Base-by-base conservation (phyloP, 2,113 vertebrate genomes). In the Tachuris rubrigastra region DNA sequence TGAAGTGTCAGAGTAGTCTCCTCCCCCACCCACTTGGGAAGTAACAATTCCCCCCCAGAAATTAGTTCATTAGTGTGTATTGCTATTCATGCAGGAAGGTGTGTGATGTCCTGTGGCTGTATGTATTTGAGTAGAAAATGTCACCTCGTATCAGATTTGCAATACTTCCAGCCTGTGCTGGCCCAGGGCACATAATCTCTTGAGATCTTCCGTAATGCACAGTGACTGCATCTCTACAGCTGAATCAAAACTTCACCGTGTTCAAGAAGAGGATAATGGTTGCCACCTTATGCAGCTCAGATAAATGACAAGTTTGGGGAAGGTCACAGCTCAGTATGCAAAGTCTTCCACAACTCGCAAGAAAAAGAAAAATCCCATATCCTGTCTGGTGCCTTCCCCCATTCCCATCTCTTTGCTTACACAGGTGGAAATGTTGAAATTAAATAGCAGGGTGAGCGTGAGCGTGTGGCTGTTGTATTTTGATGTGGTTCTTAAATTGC, bases 71-170 rank as follows among this genome's bases (percentile, higher is more conserved):
- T 91, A 85, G 39, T 83, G 68, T 89, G 76, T 91, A 60, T 87
- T 89, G 85, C 72, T 94, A 4, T 92, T 95, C 90, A 73, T 93
- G 86, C 89, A 72, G 83, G 82, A 78, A 83, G 92, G 91, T 95
- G 77, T 93, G 90, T 62, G 85, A 33, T 86, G 88, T 83, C 76
- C 87, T 22, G 46, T 37, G 71, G 86, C 92, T 93, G 90, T 95
- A 79, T 82, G 85, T 89, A 56, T 94, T 89, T 96, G 90, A 94
- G 86, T 77, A 94, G 89, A 31, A 95, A 44, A 85, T 96, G 87
- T 96, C 95, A 95, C 89, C 96, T 97, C 73, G 2, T 77, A 93
- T 96, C 91, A 93, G 76, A 73, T 83, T 74, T 59, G 81, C 87
- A 72, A 56, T 66, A 49, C 44, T 94, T 53, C 69, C 62, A 85